A percentile compares a stretch with the other conserved stretches of the same genome.
Evolutionary conservation across 2,888 invertebrate genomes (phyloP).

Genomic region (Noctua janthina): DNA sequence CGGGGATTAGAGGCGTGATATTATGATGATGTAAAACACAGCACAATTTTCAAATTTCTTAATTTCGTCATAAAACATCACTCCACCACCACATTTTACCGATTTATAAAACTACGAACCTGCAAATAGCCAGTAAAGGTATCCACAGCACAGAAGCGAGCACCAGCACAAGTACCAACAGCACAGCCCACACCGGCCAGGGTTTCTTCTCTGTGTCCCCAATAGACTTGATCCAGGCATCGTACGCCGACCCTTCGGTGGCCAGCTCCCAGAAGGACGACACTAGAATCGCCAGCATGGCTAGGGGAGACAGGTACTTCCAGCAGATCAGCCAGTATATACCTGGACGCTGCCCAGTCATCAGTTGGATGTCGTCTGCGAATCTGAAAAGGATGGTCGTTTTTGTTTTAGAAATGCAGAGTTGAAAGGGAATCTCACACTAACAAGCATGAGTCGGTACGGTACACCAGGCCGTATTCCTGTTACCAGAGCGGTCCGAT

Average conservation of each 20-base stretch:
- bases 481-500: too few relatives aligned
- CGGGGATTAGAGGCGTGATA: too few relatives aligned
- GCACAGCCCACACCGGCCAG: conserved; percentile 97
- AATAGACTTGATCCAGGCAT: conserved; percentile 94
- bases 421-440: background rate
- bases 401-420: conserved; percentile 1
- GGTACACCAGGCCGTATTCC: background rate
- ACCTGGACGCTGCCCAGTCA: conserved; percentile 97
- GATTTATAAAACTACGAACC: conserved; percentile 82
- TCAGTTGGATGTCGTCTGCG: conserved; percentile 97
- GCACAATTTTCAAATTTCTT: background rate
- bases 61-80: background rate
- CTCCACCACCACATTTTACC: background rate
- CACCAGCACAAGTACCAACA: conserved; percentile 93
- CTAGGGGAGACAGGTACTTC: conserved; percentile 97
- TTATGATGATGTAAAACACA: background rate
- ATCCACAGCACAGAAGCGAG: conserved; percentile 97
- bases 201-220: conserved; percentile 94
- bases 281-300: conserved; percentile 96
- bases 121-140: conserved; percentile 94
- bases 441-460: background rate
- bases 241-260: conserved; percentile 95
- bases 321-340: conserved; percentile 98
- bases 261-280: conserved; percentile 96
- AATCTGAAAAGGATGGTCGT: conserved; percentile 90